Conservation (phyloP, 2,888 invertebrate species). For the Agrochola macilenta region DNA sequence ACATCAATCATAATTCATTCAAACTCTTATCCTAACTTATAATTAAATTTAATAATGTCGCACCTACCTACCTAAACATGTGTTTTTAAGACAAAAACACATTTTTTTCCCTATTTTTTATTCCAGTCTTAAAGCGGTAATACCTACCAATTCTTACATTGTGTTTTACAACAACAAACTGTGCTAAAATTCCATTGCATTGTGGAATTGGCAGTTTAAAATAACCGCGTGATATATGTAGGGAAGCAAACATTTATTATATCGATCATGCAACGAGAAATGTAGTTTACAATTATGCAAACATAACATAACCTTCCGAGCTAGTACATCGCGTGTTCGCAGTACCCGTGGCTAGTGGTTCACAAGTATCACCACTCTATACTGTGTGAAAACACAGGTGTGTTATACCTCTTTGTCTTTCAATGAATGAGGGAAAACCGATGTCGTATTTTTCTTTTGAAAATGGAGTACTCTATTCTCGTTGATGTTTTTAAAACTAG, state of each 20-base stretch:
- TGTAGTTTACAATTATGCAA: constrained; percentile 46
- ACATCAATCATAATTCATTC: not conserved
- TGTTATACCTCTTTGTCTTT: constrained; percentile 29
- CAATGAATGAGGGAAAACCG: constrained; percentile 25
- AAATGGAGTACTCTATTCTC: constrained; percentile 13
- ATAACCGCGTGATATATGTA: constrained; percentile 7
- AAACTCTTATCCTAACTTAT: not conserved
- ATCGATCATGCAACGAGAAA: constrained; percentile 45
- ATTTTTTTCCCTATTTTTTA: constrained; percentile 10
- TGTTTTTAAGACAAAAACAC: not conserved
- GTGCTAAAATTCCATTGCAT: not conserved
- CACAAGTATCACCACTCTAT: constrained; percentile 19
- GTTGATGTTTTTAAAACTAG: constrained; percentile 4
- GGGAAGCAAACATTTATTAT: constrained; percentile 24
- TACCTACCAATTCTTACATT: too few relatives aligned
- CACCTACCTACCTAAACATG: too few relatives aligned
- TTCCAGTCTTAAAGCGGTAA: not conserved
- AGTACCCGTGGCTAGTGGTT: constrained; percentile 13
- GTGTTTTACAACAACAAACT: not conserved
- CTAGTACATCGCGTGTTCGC: constrained; percentile 49
- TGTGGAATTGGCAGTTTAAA: not conserved
- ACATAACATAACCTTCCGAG: constrained; percentile 51
- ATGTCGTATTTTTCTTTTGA: constrained; percentile 22
- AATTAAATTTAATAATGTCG: not conserved
- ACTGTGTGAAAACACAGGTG: constrained; percentile 53